Evolutionary conservation across 1,140 invertebrate genomes (phyloP).

Genomic region (Cheumatopsyche charites): DNA sequence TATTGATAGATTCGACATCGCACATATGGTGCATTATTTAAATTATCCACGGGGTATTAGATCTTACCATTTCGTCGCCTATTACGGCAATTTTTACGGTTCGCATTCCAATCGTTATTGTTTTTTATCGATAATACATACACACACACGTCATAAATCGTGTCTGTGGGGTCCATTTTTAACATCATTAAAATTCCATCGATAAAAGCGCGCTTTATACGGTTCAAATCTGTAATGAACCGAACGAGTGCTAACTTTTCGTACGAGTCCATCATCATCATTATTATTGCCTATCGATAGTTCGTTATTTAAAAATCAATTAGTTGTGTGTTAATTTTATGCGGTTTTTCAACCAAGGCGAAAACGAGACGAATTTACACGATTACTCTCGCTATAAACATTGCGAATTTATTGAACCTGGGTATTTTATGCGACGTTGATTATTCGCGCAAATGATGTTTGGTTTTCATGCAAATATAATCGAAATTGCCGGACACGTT

Average conservation of each 20-base stretch:
- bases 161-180: conserved; percentile 9
- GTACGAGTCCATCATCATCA: too few relatives aligned
- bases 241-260: background rate
- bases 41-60: conserved; percentile 8
- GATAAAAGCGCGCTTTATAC: conserved; percentile 11
- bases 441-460: background rate
- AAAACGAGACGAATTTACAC: background rate
- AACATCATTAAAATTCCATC: conserved; percentile 20
- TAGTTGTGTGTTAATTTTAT: background rate
- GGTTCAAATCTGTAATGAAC: conserved; percentile 10
- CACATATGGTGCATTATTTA: conserved; percentile 20
- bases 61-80: background rate
- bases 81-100: conserved; percentile 23
- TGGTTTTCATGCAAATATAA: background rate
- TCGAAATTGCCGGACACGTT: background rate
- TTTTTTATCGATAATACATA: background rate
- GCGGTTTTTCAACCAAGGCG: background rate
- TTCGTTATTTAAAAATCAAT: too few relatives aligned
- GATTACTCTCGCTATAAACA: background rate
- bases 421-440: background rate
- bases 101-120: conserved; percentile 21
- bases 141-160: background rate
- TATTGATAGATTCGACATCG: conserved; percentile 1
- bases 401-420: background rate
- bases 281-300: too few relatives aligned